phyloP scores from a whole-genome alignment of 1,140 invertebrate species.

The Brachionus manjavacas region DNA sequence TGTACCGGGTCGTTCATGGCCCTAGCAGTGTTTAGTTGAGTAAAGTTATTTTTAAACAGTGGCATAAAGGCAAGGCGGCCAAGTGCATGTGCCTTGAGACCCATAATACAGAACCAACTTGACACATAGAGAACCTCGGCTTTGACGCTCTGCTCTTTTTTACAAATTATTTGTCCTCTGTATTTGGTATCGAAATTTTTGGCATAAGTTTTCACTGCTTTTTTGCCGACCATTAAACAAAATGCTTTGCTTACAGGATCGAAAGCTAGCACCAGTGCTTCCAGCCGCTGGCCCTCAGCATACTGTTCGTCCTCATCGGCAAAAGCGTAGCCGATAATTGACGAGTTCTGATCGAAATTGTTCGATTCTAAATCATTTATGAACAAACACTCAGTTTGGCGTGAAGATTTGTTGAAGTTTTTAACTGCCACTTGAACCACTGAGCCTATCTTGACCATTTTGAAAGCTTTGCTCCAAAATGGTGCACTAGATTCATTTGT shows the following conservation, averaged over 20 bases:
- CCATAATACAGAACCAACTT: slow-evolving; percentile 48
- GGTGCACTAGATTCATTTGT: neutral
- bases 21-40: slow-evolving; percentile 16
- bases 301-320: neutral
- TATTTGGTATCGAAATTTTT: slow-evolving; percentile 41
- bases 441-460: slow-evolving; percentile 12
- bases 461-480: slow-evolving; percentile 3
- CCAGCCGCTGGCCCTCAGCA: slow-evolving; percentile 43
- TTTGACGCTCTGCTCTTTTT: slow-evolving; percentile 46
- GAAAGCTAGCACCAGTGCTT: slow-evolving; percentile 45
- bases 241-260: slow-evolving; percentile 45
- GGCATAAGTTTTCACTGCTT: neutral
- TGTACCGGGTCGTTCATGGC: neutral
- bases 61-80: slow-evolving; percentile 49
- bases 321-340: slow-evolving; percentile 28
- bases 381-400: slow-evolving; percentile 32
- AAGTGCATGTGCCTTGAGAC: slow-evolving; percentile 46
- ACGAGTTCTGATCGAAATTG: neutral
- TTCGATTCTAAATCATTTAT: slow-evolving; percentile 14
- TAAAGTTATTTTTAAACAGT: slow-evolving; percentile 34
- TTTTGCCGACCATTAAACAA: slow-evolving; percentile 44
- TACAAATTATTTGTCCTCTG: slow-evolving; percentile 43
- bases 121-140: slow-evolving; percentile 46
- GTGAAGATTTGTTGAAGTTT: neutral
- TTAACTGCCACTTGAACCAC: slow-evolving; percentile 10